Evolutionary conservation across 2,113 vertebrate species (phyloP).

Genomic region (Ursus arctos): DNA sequence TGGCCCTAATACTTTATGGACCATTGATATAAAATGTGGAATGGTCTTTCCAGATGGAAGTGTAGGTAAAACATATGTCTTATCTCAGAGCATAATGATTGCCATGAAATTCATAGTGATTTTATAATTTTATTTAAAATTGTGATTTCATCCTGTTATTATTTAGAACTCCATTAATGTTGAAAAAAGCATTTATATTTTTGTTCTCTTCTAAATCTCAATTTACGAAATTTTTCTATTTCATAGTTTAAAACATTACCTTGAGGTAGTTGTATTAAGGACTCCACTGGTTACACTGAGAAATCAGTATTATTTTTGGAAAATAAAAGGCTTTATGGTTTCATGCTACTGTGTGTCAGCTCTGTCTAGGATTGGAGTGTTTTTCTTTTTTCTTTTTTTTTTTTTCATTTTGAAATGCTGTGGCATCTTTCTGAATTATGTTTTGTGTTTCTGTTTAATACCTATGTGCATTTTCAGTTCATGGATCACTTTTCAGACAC

Average conservation of each 20-base stretch:
- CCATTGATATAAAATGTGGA: not conserved
- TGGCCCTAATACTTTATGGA: not conserved
- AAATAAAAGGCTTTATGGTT: slow-evolving; percentile 20
- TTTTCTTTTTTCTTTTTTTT: not conserved
- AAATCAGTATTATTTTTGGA: not conserved
- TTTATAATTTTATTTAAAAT: not conserved
- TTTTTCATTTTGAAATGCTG: not conserved
- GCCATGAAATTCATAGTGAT: not conserved
- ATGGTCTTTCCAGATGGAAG: not conserved
- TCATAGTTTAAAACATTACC: not conserved
- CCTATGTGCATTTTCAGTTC: not conserved
- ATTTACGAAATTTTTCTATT: not conserved
- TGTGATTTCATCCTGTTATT: not conserved
- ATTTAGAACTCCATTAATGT: not conserved
- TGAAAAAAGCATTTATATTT: not conserved
- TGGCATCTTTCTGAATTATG: not conserved
- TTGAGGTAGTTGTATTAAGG: not conserved
- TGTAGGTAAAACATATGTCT: not conserved
- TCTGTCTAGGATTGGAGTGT: not conserved
- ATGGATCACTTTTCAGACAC: not conserved
- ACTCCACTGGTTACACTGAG: not conserved
- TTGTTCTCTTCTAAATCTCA: not conserved
- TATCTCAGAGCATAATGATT: not conserved
- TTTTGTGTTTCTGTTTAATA: not conserved
- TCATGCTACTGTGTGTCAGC: not conserved